Evolutionary conservation across 2,888 invertebrate genomes (phyloP).

Genomic region (Crocallis elinguaria): DNA sequence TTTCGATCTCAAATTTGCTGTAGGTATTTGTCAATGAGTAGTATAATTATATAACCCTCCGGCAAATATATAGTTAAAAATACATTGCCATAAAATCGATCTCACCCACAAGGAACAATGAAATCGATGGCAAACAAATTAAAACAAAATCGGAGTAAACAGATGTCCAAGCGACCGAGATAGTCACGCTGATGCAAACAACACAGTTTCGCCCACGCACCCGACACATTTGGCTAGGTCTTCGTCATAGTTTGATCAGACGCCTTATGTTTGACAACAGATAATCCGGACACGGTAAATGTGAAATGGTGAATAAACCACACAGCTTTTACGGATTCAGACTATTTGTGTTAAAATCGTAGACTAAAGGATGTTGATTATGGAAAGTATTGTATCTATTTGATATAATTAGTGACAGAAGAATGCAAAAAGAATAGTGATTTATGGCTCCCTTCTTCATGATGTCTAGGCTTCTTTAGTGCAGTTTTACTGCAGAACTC

Average conservation of each 20-base stretch:
- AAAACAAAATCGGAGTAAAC: constrained; percentile 11
- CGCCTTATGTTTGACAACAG: constrained; percentile 23
- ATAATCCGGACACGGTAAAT: constrained; percentile 33
- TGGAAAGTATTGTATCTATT: no score
- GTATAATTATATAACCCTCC: no score
- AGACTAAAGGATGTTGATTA: no score
- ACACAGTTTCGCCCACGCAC: constrained; percentile 41
- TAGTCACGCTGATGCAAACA: constrained; percentile 32
- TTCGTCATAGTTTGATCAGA: constrained; percentile 41
- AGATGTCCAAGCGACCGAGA: constrained; percentile 34
- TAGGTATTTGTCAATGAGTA: no score
- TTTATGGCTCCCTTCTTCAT: no score
- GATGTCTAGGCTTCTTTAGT: no score
- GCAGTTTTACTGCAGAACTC: no score
- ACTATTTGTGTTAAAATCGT: no score
- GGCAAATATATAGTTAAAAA: no score
- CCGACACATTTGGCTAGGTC: constrained; percentile 41
- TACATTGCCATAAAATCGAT: background rate
- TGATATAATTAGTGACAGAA: no score
- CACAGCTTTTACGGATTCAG: background rate
- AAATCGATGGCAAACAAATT: constrained; percentile 4
- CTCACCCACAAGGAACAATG: background rate
- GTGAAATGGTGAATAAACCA: constrained; percentile 24
- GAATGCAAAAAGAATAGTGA: no score
- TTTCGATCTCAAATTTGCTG: no score